Base-by-base conservation (phyloP, 2,797 vertebrate genomes). In the Lacerta agilis region DNA sequence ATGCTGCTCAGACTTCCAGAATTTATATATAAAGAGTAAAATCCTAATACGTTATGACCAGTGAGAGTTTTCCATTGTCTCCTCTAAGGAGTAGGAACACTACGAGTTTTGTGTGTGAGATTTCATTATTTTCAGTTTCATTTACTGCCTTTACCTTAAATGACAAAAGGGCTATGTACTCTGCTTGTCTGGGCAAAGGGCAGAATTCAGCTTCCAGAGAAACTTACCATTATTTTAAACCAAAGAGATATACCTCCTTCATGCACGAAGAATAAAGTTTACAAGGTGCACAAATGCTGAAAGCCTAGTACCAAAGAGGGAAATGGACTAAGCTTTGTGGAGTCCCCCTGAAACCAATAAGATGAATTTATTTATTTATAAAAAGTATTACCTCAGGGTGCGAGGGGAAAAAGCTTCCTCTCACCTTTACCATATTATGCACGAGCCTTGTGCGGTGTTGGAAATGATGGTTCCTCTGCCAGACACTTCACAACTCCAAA, bases 1-100 rank as follows among this genome's bases (percentile, higher is more conserved):
- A 5, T 11, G 1, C 1, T 88, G 83, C 82, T 85, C 55, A 90
- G 93, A 95, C 92, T 91, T 84, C 83, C 82, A 55, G 29, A 92
- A 76, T 2, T 86, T 86, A 88, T 87, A 86, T 49, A 78, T 87
- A 83, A 41, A 88, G 66, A 88, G 11, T 69, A 78, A 64, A 58
- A 27, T 76, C 11, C 25, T n/a, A 73, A 58, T 23, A 17, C 27
- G 25, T 73, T 72, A 43, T 75, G 6, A 43, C 25, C 3, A 38
- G 4, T n/a, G 4, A 87, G 3, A 64, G 18, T 43, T 81, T 66
- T 8, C 20, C 9, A 25, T 33, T 11, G 3, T 25, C 36, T 64
- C 76, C 61, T 66, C 49, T 27, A 15, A 67, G 29, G n/a, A 73
- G 9, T 17, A 72, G 20, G 93, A 88, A 73, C 67, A 91, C n/a